Conservation (phyloP, 1,140 invertebrate genomes). For the Colletes latitarsis region DNA sequence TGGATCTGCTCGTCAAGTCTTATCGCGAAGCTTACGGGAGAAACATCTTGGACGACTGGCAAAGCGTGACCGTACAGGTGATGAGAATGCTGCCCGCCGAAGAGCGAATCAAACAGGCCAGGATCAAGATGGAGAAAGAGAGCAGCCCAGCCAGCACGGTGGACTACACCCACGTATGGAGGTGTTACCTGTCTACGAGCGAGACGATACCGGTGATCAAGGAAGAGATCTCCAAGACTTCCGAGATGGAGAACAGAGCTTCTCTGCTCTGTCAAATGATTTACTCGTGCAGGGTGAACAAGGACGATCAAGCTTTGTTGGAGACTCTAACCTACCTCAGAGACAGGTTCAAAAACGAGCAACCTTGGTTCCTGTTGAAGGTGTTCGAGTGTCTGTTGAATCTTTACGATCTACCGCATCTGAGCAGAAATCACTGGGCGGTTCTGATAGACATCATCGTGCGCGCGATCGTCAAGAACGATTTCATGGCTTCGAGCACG, state of each 20-base stretch:
- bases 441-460: constrained; percentile 60
- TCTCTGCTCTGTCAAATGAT: constrained; percentile 63
- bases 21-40: constrained; percentile 63
- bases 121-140: constrained; percentile 54
- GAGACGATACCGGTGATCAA: constrained; percentile 67
- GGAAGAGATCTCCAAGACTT: constrained; percentile 52
- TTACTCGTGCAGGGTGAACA: constrained; percentile 69
- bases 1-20: constrained; percentile 46
- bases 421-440: constrained; percentile 45
- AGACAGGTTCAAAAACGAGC: constrained; percentile 69
- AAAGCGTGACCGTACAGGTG: constrained; percentile 47
- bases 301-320: constrained; percentile 61
- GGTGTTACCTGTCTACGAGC: constrained; percentile 64
- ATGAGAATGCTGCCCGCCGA: constrained; percentile 61
- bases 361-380: constrained; percentile 15
- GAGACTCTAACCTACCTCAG: constrained; percentile 62
- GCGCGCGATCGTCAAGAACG: constrained; percentile 45
- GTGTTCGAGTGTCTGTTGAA: constrained; percentile 43
- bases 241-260: constrained; percentile 18
- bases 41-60: constrained; percentile 50
- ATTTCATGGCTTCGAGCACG: rapidly evolving
- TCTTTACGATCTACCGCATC: constrained; percentile 41
- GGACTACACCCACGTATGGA: constrained; percentile 55
- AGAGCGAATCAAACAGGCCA: constrained; percentile 66
- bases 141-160: rapidly evolving